phyloP scores from a whole-genome alignment of 2,888 invertebrate species.

The Bruchidius siliquastri region DNA sequence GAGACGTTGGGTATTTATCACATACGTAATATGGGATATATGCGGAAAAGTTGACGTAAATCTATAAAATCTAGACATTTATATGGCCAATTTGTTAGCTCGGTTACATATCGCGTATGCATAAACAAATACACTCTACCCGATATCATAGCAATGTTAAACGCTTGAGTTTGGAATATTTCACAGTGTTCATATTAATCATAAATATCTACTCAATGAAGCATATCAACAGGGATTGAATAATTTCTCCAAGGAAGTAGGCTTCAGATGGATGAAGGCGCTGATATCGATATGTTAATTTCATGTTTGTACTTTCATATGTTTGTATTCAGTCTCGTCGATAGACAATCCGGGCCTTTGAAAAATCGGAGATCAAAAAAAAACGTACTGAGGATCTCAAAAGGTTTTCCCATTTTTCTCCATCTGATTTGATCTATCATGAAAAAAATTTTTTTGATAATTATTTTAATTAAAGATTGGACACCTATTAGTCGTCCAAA shows the following conservation, averaged over 20 bases:
- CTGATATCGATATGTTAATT: too few species aligned
- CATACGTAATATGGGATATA: neutral
- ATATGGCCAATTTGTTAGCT: neutral
- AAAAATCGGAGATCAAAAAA: too few species aligned
- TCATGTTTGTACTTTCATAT: too few species aligned
- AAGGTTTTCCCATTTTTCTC: too few species aligned
- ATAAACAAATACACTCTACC: neutral
- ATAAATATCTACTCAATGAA: neutral
- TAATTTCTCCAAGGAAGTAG: neutral
- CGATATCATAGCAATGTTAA: neutral
- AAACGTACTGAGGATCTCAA: too few species aligned
- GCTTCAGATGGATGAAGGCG: too few species aligned
- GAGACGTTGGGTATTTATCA: neutral
- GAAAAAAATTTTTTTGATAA: too few species aligned
- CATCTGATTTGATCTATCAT: too few species aligned
- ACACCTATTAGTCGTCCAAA: too few species aligned
- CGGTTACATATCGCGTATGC: neutral
- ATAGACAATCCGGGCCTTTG: too few species aligned
- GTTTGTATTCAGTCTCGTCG: too few species aligned
- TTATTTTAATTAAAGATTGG: too few species aligned
- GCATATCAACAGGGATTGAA: neutral
- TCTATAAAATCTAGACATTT: neutral
- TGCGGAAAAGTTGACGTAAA: neutral
- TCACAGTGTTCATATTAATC: neutral
- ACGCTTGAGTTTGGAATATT: neutral